A percentile compares a stretch with the other conserved stretches of the same genome.
phyloP scores from a whole-genome alignment of 2,888 invertebrate genomes.

The Alloscopus bannaensis region DNA sequence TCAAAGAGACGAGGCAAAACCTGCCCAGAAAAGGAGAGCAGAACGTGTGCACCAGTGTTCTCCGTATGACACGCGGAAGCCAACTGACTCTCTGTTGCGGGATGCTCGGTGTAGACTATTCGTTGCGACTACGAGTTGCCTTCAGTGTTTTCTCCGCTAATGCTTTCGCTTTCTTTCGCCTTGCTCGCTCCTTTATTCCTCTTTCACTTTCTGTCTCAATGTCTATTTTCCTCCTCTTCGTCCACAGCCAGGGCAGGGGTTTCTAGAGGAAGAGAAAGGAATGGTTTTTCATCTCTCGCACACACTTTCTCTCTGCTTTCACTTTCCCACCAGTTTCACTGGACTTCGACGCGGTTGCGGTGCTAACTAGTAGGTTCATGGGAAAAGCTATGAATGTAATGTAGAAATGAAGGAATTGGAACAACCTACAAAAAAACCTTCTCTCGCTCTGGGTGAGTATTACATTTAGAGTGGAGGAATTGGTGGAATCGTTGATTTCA shows the following conservation, averaged over 20 bases:
- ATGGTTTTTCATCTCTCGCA: too few relatives aligned
- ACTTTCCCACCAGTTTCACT: too few relatives aligned
- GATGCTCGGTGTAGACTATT: slow-evolving; percentile 25
- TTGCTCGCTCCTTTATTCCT: neutral
- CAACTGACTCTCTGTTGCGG: slow-evolving; percentile 34
- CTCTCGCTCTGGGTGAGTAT: neutral
- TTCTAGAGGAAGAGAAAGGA: too few relatives aligned
- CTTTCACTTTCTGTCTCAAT: too few relatives aligned
- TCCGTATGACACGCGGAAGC: slow-evolving; percentile 55
- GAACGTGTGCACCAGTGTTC: slow-evolving; percentile 34
- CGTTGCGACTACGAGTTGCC: neutral
- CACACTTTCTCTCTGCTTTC: too few relatives aligned
- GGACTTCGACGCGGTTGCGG: too few relatives aligned
- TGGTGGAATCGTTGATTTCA: slow-evolving; percentile 31
- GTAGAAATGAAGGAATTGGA: slow-evolving; percentile 15
- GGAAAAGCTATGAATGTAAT: slow-evolving; percentile 39
- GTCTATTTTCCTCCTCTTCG: too few relatives aligned
- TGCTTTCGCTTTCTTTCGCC: slow-evolving; percentile 4
- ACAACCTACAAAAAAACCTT: slow-evolving; percentile 7
- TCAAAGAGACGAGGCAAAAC: too few relatives aligned
- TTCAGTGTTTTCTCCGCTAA: too few relatives aligned
- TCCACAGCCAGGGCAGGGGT: too few relatives aligned
- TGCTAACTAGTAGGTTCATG: too few relatives aligned
- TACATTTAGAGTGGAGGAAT: neutral
- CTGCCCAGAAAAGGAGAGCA: too few relatives aligned